phyloP scores from a whole-genome alignment of 1,140 invertebrate species.

The Protaetia brevitarsis region DNA sequence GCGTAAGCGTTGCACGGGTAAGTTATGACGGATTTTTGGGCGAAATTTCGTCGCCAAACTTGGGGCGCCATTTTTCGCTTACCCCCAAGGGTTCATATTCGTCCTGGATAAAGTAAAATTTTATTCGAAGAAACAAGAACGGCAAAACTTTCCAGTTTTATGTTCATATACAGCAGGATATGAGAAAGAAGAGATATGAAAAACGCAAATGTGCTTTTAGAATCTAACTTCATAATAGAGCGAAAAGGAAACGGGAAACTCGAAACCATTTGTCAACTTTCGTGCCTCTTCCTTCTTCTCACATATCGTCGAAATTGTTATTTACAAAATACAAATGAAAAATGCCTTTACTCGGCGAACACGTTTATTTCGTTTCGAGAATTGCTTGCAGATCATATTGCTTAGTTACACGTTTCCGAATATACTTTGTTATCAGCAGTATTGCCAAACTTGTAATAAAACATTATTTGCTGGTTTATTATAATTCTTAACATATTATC shows the following conservation, averaged over 20 bases:
- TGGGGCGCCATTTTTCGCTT: not conserved
- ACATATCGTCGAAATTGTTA: slow-evolving; percentile 7
- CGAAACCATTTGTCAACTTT: slow-evolving; percentile 26
- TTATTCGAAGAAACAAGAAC: slow-evolving; percentile 18
- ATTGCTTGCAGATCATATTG: too few species aligned
- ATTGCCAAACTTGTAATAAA: too few species aligned
- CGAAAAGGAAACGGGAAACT: slow-evolving; percentile 22
- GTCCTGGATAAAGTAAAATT: slow-evolving; percentile 4
- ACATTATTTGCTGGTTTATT: too few species aligned
- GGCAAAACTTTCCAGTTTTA: slow-evolving; percentile 23
- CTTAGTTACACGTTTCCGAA: too few species aligned
- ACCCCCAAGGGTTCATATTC: not conserved
- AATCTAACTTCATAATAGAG: slow-evolving; percentile 19
- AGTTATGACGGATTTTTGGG: slow-evolving; percentile 2
- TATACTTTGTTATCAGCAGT: too few species aligned
- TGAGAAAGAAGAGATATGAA: not conserved
- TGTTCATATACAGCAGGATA: not conserved
- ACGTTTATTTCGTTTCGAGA: not conserved
- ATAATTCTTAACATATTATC: too few species aligned
- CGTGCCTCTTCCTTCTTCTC: slow-evolving; percentile 8
- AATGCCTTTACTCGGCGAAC: not conserved
- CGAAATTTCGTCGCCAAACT: not conserved
- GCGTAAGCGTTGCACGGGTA: not conserved
- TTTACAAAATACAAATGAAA: slow-evolving; percentile 15
- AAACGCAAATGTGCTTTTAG: slow-evolving; percentile 25